These are phyloP conservation scores for Haemorhous mexicanus DNA, from an alignment of 2,113 vertebrate genomes.

Conservation along the genomic window DNA sequence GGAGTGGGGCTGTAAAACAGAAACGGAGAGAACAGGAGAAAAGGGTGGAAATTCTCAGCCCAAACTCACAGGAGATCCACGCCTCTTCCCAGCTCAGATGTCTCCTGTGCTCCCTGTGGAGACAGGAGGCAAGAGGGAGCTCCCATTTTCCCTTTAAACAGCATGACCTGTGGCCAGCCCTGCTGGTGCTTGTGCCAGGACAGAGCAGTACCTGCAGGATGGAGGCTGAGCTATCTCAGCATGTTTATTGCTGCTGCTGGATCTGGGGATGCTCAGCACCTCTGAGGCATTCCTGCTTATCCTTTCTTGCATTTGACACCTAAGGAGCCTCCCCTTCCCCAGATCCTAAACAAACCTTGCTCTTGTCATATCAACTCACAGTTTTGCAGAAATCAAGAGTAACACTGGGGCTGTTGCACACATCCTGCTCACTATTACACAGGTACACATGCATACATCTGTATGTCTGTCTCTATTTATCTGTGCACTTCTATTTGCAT, in stretches of 20 bases:
- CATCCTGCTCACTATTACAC: background rate
- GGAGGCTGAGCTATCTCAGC: background rate
- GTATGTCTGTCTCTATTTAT: background rate
- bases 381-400: background rate
- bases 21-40: background rate
- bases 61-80: background rate
- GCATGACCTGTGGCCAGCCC: background rate
- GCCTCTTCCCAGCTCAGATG: background rate
- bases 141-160: background rate
- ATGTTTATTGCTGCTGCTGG: background rate
- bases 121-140: background rate
- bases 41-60: background rate
- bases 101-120: background rate
- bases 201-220: accelerated
- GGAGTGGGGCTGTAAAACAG: background rate
- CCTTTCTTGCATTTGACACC: background rate
- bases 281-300: accelerated
- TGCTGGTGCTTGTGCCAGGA: background rate
- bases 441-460: background rate
- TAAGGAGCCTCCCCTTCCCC: background rate
- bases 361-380: background rate
- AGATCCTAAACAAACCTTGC: background rate
- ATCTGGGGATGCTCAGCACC: background rate
- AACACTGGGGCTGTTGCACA: background rate
- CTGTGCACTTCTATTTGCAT: background rate